Base-by-base conservation (phyloP, 1,140 invertebrate species). In the Pachyrhynchus sulphureomaculatus region DNA sequence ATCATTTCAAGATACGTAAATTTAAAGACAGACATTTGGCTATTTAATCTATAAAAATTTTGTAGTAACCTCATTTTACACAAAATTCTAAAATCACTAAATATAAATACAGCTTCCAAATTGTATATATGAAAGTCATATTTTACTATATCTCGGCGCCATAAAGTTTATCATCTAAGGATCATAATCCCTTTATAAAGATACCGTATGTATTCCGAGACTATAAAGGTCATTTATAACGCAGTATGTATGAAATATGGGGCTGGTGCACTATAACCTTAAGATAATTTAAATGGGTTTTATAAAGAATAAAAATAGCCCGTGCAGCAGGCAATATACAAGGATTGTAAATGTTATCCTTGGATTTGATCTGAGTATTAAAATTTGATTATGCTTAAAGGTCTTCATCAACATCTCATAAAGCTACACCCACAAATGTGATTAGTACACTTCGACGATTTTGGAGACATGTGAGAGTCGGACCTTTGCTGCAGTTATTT, bases 101-200 rank as follows among this genome's bases (percentile, higher is more conserved):
- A 45, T 45, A 45, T 23, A 45, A 45, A 45, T 45, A 45, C 23
- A 26, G 42, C 42, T 23, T 26, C 42, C 23, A 45, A 45, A 45
- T 45, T 21, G 18, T 45, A 26, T 26, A 45, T 26, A 45, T 45
- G 23, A 45, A 45, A 45, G 42, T 17, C 20, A 20, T 26, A 45
- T 45, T 23, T 45, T 13, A 45, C 42, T 45, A 45, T 45, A 6
- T 45, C 23, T 21, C 13, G 42, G 42, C 42, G 18, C 18, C 17
- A 41, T 41, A 41, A 41, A 41, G 12, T 41, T 41, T 45, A 45
- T 45, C 42, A 45, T 45, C 9, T 45, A 21, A 26, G 42, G 42
- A 45, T 45, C 42, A 20, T 13, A 45, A 21, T 20, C 42, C 23
- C 42, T 45, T 45, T 45, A 45, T 45, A 45, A 45, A 45, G 42